Evolutionary conservation across 2,113 vertebrate genomes (phyloP).

Genomic region (Smithornis capensis): DNA sequence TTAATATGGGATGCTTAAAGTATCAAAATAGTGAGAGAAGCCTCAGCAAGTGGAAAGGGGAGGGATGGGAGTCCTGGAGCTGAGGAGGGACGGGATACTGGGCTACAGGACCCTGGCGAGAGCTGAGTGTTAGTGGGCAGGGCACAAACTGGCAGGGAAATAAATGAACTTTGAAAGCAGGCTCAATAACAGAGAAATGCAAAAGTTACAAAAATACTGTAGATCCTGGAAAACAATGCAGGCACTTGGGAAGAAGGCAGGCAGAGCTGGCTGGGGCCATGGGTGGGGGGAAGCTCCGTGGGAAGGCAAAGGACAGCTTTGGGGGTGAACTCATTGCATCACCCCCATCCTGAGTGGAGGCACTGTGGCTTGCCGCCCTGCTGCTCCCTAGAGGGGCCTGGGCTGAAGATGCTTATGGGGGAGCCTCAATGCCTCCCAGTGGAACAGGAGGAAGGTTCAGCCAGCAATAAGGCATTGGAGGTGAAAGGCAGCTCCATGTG

Average conservation of each 20-base stretch:
- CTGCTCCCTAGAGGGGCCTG: background rate
- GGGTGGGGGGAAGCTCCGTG: rapidly evolving
- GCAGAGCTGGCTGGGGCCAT: background rate
- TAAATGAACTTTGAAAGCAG: constrained; percentile 24
- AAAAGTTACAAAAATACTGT: constrained; percentile 59
- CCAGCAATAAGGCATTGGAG: constrained; percentile 46
- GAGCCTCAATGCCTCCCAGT: background rate
- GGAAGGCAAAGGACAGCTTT: background rate
- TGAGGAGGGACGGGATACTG: background rate
- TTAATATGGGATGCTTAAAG: constrained; percentile 31
- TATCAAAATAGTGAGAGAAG: constrained; percentile 69
- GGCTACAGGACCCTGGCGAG: background rate
- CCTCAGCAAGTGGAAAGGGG: constrained; percentile 20
- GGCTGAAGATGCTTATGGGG: background rate
- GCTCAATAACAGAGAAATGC: constrained; percentile 18
- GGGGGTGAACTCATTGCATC: background rate
- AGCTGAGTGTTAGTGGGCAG: background rate
- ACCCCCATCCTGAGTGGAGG: background rate
- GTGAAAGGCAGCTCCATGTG: background rate
- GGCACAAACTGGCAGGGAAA: background rate
- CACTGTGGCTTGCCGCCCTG: background rate
- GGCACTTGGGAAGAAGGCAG: constrained; percentile 50
- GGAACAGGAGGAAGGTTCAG: background rate
- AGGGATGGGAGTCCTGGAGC: background rate
- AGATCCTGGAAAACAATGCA: constrained; percentile 27